Percentiles rank a stretch among this genome's conserved stretches.
Conservation (phyloP, 2,797 vertebrate species). For the Momotus momota region DNA sequence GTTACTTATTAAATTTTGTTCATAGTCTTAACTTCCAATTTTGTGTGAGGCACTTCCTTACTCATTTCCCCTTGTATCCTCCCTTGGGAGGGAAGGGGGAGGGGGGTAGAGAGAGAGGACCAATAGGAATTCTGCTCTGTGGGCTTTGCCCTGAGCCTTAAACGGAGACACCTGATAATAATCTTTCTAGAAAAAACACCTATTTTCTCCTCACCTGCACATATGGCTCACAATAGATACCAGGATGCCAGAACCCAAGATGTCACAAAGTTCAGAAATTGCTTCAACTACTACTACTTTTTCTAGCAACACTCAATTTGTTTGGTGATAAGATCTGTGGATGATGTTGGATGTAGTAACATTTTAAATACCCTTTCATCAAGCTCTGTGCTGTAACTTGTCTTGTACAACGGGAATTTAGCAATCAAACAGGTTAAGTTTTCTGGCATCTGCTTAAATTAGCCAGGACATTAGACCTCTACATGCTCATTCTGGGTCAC, state of each 20-base stretch:
- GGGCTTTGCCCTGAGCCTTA: too few species aligned
- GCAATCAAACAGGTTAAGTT: neutral
- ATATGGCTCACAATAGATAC: neutral
- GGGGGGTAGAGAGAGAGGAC: too few species aligned
- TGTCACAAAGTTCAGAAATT: neutral
- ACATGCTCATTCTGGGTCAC: neutral
- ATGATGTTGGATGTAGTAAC: neutral
- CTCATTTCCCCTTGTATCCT: too few species aligned
- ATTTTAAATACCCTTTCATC: neutral
- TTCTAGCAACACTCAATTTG: neutral
- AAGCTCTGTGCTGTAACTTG: neutral
- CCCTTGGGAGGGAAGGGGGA: too few species aligned
- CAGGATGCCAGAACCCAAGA: neutral
- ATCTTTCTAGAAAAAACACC: neutral
- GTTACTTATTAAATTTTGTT: too few species aligned
- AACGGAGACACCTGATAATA: neutral
- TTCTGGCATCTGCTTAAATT: neutral
- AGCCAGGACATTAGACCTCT: neutral
- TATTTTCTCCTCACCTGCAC: neutral
- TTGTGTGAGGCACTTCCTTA: too few species aligned
- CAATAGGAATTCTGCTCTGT: too few species aligned
- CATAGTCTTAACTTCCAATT: too few species aligned
- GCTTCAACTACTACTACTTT: neutral
- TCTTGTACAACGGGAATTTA: neutral
- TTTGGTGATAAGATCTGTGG: neutral